Evolutionary conservation across 1,140 invertebrate species (phyloP), one percentile per base, ranked within the genome.

Genomic region (Dendroctonus valens): DNA sequence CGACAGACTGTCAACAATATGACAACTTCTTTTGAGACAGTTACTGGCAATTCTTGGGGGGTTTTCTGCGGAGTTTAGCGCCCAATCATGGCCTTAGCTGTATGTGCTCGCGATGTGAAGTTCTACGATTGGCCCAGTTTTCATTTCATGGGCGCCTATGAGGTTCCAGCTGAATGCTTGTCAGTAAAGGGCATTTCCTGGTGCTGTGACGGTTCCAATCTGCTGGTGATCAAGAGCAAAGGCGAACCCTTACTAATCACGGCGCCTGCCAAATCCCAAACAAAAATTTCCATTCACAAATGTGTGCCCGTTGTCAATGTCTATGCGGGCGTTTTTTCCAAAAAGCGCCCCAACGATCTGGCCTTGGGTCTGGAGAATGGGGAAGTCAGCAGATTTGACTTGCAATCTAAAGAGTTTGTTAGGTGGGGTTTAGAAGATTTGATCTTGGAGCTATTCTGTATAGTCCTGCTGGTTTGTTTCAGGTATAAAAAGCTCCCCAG

Each of bases 121-220:
- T 71, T 75, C 42, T 73, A 74, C 51, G 65, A 70, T 52, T 75
- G 74, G 74, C 69, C 72, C 11, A 59, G 41, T 42, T 67, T 70
- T 7, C 41, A 50, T 38, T 63, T 63, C 49, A 44, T 55, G 12
- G 69, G 72, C 1, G 41, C 64, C 44, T 68, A 71, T 46, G 69
- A 68, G 39, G 53, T 65, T 7, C 67, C 64, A 42, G 64, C 65
- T 8, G 58, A 62, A 12, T 65, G 63, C 41, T 57, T 55, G 50
- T 50, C 44, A 7, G 67, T 73, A 39, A 66, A 67, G 50, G 64
- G 51, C 37, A 67, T 75, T 9, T 72, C 72, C 4, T 75, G 74
- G 74, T 72, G 68, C 11, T 54, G 61, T 57, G 69, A 71, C 7
- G 74, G 74, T 9, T 70, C 59, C 46, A 53, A 64, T 5, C 42